These are phyloP conservation scores for Melanaphis sacchari DNA, from an alignment of 1,140 invertebrate genomes.

Conservation along the genomic window DNA sequence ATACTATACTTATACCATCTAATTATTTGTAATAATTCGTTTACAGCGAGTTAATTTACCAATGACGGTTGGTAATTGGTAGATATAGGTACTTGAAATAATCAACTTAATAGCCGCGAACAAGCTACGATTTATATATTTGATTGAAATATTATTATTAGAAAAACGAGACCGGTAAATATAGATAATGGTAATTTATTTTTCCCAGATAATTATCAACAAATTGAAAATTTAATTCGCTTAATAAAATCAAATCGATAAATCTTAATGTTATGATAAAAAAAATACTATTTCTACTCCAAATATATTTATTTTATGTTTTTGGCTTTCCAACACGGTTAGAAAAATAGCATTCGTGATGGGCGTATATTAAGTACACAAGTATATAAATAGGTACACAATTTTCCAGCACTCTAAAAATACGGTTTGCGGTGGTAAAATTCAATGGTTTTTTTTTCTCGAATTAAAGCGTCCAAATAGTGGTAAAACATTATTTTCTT, in stretches of 20 bases:
- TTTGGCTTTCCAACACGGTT: neutral
- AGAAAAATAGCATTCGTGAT: neutral
- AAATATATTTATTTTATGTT: neutral
- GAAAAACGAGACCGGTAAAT: neutral
- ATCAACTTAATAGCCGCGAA: neutral
- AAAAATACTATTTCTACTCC: neutral
- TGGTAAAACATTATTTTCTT: neutral
- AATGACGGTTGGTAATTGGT: slow-evolving; percentile 6
- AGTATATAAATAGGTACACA: neutral
- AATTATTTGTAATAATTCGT: neutral
- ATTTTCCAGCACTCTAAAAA: neutral
- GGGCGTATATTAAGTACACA: neutral
- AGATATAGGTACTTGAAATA: neutral
- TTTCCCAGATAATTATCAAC: neutral
- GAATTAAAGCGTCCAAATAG: slow-evolving; percentile 22
- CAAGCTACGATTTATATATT: neutral
- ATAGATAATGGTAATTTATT: neutral
- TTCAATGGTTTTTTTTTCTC: neutral
- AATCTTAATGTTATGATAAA: neutral
- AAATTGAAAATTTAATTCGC: neutral
- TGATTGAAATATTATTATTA: neutral
- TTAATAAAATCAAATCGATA: neutral
- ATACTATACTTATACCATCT: neutral
- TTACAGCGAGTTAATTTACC: neutral
- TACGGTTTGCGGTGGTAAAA: neutral